Evolutionary conservation across 1,140 invertebrate species (phyloP).

Genomic region (Heliconius nattereri): DNA sequence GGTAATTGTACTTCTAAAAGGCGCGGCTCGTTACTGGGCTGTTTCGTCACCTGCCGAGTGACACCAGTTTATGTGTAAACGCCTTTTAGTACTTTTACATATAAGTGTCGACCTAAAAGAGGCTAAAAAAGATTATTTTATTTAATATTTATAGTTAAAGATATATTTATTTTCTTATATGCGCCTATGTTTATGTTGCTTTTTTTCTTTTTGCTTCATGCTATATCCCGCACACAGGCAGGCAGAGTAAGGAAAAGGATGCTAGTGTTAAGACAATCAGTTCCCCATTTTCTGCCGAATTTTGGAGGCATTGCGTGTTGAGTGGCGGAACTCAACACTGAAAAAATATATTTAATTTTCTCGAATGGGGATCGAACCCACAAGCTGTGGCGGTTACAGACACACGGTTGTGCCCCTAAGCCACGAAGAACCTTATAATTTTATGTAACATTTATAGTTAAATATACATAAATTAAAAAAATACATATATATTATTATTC

Average conservation of each 20-base stretch:
- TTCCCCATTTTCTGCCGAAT: too few relatives aligned
- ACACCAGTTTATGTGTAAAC: constrained; percentile 8
- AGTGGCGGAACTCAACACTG: too few relatives aligned
- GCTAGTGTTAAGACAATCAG: too few relatives aligned
- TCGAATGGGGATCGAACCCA: neutral
- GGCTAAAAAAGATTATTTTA: neutral
- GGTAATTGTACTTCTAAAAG: neutral
- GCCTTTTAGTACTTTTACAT: neutral
- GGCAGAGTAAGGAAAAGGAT: too few relatives aligned
- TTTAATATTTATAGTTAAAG: neutral
- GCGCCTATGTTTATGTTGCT: too few relatives aligned
- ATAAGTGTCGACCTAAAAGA: neutral
- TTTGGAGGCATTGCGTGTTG: too few relatives aligned
- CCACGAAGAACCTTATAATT: neutral
- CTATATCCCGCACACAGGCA: too few relatives aligned
- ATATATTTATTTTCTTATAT: neutral
- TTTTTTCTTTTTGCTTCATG: too few relatives aligned
- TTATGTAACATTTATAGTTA: neutral
- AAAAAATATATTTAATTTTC: neutral
- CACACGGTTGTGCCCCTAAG: too few relatives aligned
- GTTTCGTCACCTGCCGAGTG: constrained; percentile 1
- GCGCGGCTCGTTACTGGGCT: neutral
- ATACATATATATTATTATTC: neutral
- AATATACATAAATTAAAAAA: neutral
- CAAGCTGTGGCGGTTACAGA: neutral